Base-by-base conservation (phyloP, 1,140 invertebrate species). In the Caenorhabditis remanei region DNA sequence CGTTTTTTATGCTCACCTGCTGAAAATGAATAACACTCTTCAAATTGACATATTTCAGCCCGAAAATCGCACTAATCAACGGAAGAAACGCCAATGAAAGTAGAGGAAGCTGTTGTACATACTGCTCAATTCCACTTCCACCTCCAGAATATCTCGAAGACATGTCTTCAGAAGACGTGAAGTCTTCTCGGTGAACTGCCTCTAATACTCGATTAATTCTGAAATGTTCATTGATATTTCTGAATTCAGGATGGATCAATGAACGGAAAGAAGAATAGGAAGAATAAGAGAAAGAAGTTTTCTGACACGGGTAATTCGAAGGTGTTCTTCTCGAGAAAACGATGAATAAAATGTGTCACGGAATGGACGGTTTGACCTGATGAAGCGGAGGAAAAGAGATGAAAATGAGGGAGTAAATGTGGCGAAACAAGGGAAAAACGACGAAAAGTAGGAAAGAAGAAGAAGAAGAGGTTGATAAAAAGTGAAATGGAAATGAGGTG, bases 21-120 rank as follows among this genome's bases (percentile, higher is more conserved):
- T 87, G 86, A 55, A 83, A 87, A 50, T 87, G 86, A 41, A 87
- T 75, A 48, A 71, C 75, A 83, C 86, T 87, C 55, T 84, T 83
- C 86, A 87, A 43, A 50, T 46, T 53, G 7, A 87, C 55, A 71
- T 83, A 79, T 75, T 71, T 82, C 75, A 71, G 50, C 11, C 86
- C 86, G 24, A 87, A 84, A 53, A 65, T 55, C 6, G 75, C 75
- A 8, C 71, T 58, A 6, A 87, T 83, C 41, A 87, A 43, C 8
- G 86, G 86, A 13, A 87, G 11, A 24, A 83, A 32, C 11, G 55
- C 75, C 24, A 87, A 16, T 4, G 86, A 11, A 3, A 87, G 43
- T 7, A 87, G 41, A 7, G 86, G 86, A 48, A 87, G 86, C 40
- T 87, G 86, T 32, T 83, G 86, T 19, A 87, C 71, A 50, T 79